Conservation (phyloP, 1,140 invertebrate species). For the Hycleus phaleratus region DNA sequence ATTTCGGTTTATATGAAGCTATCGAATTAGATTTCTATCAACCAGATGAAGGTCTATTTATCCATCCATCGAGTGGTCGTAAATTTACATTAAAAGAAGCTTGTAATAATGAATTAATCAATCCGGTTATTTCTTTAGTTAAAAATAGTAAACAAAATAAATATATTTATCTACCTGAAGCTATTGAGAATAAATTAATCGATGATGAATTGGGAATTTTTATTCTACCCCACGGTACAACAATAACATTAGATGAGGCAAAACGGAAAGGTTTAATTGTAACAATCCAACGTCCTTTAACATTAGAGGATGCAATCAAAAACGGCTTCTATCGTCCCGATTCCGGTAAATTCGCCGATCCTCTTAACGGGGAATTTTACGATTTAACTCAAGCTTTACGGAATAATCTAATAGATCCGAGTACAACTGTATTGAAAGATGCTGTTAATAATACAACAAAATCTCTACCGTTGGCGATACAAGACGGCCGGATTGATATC, state of each 20-base stretch:
- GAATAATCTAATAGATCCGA: constrained; percentile 64
- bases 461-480: constrained; percentile 64
- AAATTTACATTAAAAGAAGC: constrained; percentile 72
- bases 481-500: constrained; percentile 72
- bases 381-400: constrained; percentile 65
- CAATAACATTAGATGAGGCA: constrained; percentile 63
- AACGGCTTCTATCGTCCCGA: constrained; percentile 69
- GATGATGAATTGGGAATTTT: constrained; percentile 66
- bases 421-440: constrained; percentile 70
- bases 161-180: constrained; percentile 67
- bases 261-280: constrained; percentile 66
- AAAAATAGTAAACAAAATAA: constrained; percentile 62
- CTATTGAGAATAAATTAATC: constrained; percentile 64
- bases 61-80: constrained; percentile 73
- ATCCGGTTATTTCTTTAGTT: constrained; percentile 69
- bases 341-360: constrained; percentile 73
- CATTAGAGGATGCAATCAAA: constrained; percentile 69
- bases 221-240: constrained; percentile 52
- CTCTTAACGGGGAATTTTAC: constrained; percentile 58
- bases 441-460: constrained; percentile 63
- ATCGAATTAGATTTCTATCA: constrained; percentile 78
- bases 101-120: constrained; percentile 70
- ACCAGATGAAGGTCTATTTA: constrained; percentile 59
- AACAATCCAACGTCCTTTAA: constrained; percentile 58
- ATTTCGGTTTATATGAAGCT: constrained; percentile 75